These are phyloP conservation scores for Drosophila teissieri DNA, from an alignment of 1,140 invertebrate genomes.

Conservation along the genomic window DNA sequence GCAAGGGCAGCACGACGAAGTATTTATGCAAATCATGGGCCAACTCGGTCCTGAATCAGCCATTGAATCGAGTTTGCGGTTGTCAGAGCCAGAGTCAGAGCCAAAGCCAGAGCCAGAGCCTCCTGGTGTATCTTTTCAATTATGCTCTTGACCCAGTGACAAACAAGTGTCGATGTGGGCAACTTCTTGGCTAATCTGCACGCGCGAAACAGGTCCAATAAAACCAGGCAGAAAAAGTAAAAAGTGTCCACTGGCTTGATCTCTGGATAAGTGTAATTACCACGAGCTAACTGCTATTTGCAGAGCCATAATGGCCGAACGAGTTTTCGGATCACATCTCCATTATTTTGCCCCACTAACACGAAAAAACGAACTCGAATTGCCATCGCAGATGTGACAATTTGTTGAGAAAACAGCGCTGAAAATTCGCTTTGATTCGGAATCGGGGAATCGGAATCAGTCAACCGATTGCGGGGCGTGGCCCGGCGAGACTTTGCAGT, in stretches of 20 bases:
- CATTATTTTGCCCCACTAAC: conserved; percentile 47
- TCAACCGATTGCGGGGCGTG: conserved; percentile 45
- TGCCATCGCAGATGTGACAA: conserved; percentile 53
- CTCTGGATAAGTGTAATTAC: conserved; percentile 62
- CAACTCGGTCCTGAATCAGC: conserved; percentile 43
- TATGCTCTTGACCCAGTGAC: conserved; percentile 73
- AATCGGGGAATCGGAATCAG: conserved; percentile 50
- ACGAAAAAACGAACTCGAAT: conserved; percentile 27
- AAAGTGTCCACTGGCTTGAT: conserved; percentile 47
- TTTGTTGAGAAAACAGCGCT: conserved; percentile 42
- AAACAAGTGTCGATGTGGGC: conserved; percentile 58
- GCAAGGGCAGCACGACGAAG: conserved; percentile 40
- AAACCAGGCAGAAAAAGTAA: not conserved
- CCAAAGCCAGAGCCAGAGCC: conserved; percentile 11
- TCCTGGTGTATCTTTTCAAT: conserved; percentile 25
- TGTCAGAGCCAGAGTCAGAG: conserved; percentile 11
- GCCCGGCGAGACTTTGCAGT: conserved; percentile 56
- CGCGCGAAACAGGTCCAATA: conserved; percentile 32
- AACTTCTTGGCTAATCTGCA: conserved; percentile 45
- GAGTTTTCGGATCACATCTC: conserved; percentile 34
- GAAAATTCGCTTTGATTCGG: conserved; percentile 45
- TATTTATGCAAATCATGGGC: conserved; percentile 73
- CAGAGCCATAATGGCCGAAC: conserved; percentile 59
- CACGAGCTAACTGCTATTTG: conserved; percentile 59
- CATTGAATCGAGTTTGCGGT: conserved; percentile 59